Base-by-base conservation (phyloP, 23 tunicate genomes). In the Halocynthia roretzi region DNA sequence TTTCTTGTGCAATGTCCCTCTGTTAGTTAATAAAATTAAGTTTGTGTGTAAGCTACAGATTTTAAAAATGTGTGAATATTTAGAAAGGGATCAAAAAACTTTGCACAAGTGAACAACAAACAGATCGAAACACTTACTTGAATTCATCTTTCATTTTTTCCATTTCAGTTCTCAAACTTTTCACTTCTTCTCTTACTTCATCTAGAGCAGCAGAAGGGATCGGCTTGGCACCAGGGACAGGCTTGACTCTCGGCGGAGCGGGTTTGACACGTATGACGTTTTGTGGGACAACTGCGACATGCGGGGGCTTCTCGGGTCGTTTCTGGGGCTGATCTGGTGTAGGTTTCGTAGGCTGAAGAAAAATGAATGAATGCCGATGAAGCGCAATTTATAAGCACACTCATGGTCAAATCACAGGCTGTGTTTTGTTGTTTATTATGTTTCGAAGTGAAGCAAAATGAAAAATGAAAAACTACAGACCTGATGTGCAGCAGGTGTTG, bases 181-280 rank as follows among this genome's bases (percentile, higher is more conserved):
- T 83, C 50, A 88, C 51, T 53, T 88, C 95, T 5, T 78, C 81
- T 57, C 79, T 88, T 72, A 88, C 61, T 61, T 83, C 95, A 6
- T 88, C 95, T 53, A 87, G 55, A 10, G 62, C 74, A 8, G 75
- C 50, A 49, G 51, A 51, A 11, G 76, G 52, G 0, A 72, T 44
- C 7, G 95, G 95, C 53, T 88, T 88, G 14, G 81, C 81, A 8
- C 71, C 73, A 10, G 95, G 95, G 21, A 56, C 71, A 11, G 95
- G 95, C 67, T 88, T 88, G 7, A 54, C 72, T 80, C 79, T 88
- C 21, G 87, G 78, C 0, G 94, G 86, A 5, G 95, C 83, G n/a
- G 95, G 95, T 74, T 88, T 88, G 8, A 83, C 77, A 48, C 73
- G 72, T 6, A 76, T 50, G 15, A 82, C 82, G 18, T 63, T 57